A percentile compares a stretch with the other conserved stretches of the same genome.
These are phyloP conservation scores for Drosophila arizonae DNA, from an alignment of 1,140 invertebrate genomes.

Conservation along the genomic window DNA sequence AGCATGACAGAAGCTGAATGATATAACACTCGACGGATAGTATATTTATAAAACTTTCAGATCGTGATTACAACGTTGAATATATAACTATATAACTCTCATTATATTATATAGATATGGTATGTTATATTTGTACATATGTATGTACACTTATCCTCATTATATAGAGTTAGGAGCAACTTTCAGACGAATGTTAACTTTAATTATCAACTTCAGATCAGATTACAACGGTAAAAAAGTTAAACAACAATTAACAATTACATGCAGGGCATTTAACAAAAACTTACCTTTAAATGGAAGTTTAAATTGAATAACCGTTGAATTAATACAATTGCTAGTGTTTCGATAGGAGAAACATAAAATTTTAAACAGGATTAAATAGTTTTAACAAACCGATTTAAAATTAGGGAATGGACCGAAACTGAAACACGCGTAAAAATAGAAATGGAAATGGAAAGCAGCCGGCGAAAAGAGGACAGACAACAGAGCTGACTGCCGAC, in stretches of 20 bases:
- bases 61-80: too few species aligned
- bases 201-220: too few species aligned
- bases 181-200: too few species aligned
- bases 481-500: constrained; percentile 5
- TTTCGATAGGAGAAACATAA: constrained; percentile 21
- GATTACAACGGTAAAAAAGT: background rate
- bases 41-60: too few species aligned
- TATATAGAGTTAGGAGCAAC: too few species aligned
- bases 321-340: constrained; percentile 28
- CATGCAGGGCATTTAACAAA: background rate
- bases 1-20: too few species aligned
- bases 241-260: background rate
- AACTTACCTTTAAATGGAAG: constrained; percentile 51
- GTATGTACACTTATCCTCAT: too few species aligned
- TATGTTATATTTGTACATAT: too few species aligned
- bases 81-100: too few species aligned
- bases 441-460: constrained; percentile 49
- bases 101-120: too few species aligned
- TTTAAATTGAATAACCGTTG: constrained; percentile 27
- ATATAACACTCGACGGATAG: too few species aligned
- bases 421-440: constrained; percentile 12
- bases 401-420: constrained; percentile 44
- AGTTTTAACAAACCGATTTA: constrained; percentile 43
- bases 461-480: constrained; percentile 11
- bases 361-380: constrained; percentile 35